Evolutionary conservation across 2,888 invertebrate species (phyloP).

Genomic region (Drosophila testacea): DNA sequence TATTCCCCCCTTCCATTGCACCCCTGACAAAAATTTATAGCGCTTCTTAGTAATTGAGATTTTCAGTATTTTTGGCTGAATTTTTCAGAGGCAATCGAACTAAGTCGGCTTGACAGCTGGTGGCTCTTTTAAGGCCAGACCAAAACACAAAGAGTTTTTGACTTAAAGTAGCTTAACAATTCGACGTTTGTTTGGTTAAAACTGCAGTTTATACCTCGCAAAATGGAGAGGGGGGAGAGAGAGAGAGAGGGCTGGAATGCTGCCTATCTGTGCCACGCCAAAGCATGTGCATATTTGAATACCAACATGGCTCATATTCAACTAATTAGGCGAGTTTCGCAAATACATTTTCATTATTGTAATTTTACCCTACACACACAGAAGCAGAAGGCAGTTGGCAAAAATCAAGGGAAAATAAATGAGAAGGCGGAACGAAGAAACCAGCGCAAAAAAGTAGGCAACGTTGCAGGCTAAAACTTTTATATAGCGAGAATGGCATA

Average conservation of each 20-base stretch:
- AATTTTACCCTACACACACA: slow-evolving; percentile 59
- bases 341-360: slow-evolving; percentile 80
- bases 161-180: slow-evolving; percentile 24
- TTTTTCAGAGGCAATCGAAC: slow-evolving; percentile 20
- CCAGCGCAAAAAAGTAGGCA: slow-evolving; percentile 61
- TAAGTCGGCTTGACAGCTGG: background rate
- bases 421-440: slow-evolving; percentile 39
- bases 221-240: background rate
- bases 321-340: slow-evolving; percentile 76
- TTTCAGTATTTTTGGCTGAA: slow-evolving; percentile 21
- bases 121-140: slow-evolving; percentile 1
- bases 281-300: slow-evolving; percentile 75
- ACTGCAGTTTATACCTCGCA: slow-evolving; percentile 29
- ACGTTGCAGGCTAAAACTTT: slow-evolving; percentile 63
- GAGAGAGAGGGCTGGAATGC: background rate
- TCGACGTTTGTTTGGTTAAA: slow-evolving; percentile 19
- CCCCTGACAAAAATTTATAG: slow-evolving; percentile 46
- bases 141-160: slow-evolving; percentile 1
- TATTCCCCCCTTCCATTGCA: background rate
- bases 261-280: slow-evolving; percentile 35
- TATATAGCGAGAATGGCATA: slow-evolving; percentile 15
- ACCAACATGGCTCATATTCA: slow-evolving; percentile 78
- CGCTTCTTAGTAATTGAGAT: slow-evolving; percentile 69
- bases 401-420: background rate
- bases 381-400: slow-evolving; percentile 15